Percentiles rank a stretch among this genome's conserved stretches.
phyloP scores from a whole-genome alignment of 1,140 invertebrate genomes.

The Odontomachus brunneus region DNA sequence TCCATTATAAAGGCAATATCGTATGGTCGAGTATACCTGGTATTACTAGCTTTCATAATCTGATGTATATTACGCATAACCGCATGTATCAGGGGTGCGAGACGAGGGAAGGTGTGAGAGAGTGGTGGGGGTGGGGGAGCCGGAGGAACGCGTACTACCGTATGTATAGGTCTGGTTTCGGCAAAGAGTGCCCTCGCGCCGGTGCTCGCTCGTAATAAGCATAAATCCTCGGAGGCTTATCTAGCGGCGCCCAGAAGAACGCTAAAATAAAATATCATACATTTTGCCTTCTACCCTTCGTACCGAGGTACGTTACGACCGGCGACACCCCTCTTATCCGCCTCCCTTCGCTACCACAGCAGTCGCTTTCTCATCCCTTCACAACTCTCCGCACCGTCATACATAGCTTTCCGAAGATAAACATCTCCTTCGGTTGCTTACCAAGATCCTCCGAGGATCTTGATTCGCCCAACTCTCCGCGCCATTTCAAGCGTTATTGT shows the following conservation, averaged over 20 bases:
- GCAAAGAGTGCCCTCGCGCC: slow-evolving; percentile 74
- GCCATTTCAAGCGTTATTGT: slow-evolving; percentile 28
- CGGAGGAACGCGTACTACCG: slow-evolving; percentile 64
- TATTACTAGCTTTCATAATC: slow-evolving; percentile 82
- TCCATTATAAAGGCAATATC: slow-evolving; percentile 83
- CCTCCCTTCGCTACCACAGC: slow-evolving; percentile 56
- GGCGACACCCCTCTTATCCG: slow-evolving; percentile 56
- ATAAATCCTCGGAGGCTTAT: slow-evolving; percentile 85
- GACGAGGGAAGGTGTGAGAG: slow-evolving; percentile 35
- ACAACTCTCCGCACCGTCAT: slow-evolving; percentile 31
- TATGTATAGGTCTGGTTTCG: slow-evolving; percentile 72
- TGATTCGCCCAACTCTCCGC: slow-evolving; percentile 6
- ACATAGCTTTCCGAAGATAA: slow-evolving; percentile 55
- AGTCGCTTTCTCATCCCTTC: slow-evolving; percentile 51
- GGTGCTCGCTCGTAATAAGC: slow-evolving; percentile 84
- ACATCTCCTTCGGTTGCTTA: slow-evolving; percentile 43
- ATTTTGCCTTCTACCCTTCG: slow-evolving; percentile 80
- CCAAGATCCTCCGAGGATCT: slow-evolving; percentile 5
- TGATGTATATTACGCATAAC: slow-evolving; percentile 80
- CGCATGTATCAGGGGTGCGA: slow-evolving; percentile 72
- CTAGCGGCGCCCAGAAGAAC: slow-evolving; percentile 84
- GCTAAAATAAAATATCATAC: slow-evolving; percentile 85
- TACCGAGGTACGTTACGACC: slow-evolving; percentile 69
- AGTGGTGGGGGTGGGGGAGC: slow-evolving; percentile 43
- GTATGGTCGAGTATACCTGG: slow-evolving; percentile 72